Evolutionary conservation across 2,113 vertebrate species (phyloP), one percentile per base, ranked within the genome.

Genomic region (Emydura subglobosa): DNA sequence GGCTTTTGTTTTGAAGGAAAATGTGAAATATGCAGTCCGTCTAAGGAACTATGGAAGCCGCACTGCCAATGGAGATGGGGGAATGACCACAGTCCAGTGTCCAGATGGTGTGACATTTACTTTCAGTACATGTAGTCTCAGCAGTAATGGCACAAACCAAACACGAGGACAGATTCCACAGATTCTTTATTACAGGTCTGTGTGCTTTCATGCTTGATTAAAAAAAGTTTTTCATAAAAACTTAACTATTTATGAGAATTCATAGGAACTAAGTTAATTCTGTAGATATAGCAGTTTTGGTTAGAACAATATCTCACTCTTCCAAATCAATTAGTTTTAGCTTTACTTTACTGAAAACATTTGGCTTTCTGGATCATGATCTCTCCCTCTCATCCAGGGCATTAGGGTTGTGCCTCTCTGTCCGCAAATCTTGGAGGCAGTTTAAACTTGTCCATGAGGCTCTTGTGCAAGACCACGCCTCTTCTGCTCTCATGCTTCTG

Each of bases 71-170:
- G 99, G 99, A 14, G 99, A 99, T 54, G 99, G 99, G 89, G 99
- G 99, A 31, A 99, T 99, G 98, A 99, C 99, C 82, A 99, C 99
- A 8, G 99, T 99, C 61, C 99, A 99, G 96, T 99, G 99, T 96
- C 98, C 99, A 0, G 99, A 99, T 79, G 99, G 99, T 4, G 99
- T 99, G 24, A 98, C 99, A 0, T 99, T 99, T 94, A 99, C 99
- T 1, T 99, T 99, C 93, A 99, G 99, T 92, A 99, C 99, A 0
- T 99, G 99, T 87, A 99, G 99, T 96, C 97, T 99, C 96, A 99
- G 99, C 97, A 99, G 99, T 96, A 99, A 99, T n/a, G 99, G 99
- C 87, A 99, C 99, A 92, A 99, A 99, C 94, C 99, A 99, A 98
- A 99, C 99, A 3, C 98, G 99, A 95, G 99, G 99, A 47, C 99